Conservation (phyloP, 1,140 invertebrate species). For the Plutomurus gul region DNA sequence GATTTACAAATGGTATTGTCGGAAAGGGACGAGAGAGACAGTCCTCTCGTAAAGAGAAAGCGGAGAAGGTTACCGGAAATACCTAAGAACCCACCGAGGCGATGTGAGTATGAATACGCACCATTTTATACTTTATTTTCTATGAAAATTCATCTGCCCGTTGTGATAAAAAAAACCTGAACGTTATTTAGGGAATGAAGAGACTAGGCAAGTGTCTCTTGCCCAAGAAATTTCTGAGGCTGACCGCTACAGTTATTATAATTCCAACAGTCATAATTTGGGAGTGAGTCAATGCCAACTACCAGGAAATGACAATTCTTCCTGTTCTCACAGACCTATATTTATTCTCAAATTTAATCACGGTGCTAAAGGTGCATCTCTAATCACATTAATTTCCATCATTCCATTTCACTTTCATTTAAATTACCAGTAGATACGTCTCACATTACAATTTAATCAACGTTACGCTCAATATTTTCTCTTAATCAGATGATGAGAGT, state of each 20-base stretch:
- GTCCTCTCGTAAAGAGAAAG: constrained; percentile 64
- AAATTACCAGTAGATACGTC: background rate
- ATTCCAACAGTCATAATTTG: constrained; percentile 8
- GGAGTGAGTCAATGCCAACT: constrained; percentile 10
- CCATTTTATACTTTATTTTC: background rate
- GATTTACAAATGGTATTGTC: constrained; percentile 45
- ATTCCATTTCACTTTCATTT: background rate
- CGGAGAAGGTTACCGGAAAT: constrained; percentile 83
- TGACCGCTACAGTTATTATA: constrained; percentile 30
- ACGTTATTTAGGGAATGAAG: constrained; percentile 43
- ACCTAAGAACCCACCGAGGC: constrained; percentile 73
- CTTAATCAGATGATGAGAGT: constrained; percentile 70
- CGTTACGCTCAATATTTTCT: background rate
- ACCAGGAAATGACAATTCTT: constrained; percentile 31
- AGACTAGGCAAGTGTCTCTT: constrained; percentile 45
- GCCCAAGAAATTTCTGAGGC: constrained; percentile 52
- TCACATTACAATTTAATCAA: background rate
- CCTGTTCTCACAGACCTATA: constrained; percentile 62
- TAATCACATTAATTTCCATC: background rate
- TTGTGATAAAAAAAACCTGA: background rate
- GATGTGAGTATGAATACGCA: constrained; percentile 66
- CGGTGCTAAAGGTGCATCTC: constrained; percentile 23
- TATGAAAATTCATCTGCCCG: constrained; percentile 1
- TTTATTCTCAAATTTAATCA: constrained; percentile 65
- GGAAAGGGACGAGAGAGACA: constrained; percentile 44